Base-by-base conservation (phyloP, 2,113 vertebrate species). In the Mobula hypostoma region DNA sequence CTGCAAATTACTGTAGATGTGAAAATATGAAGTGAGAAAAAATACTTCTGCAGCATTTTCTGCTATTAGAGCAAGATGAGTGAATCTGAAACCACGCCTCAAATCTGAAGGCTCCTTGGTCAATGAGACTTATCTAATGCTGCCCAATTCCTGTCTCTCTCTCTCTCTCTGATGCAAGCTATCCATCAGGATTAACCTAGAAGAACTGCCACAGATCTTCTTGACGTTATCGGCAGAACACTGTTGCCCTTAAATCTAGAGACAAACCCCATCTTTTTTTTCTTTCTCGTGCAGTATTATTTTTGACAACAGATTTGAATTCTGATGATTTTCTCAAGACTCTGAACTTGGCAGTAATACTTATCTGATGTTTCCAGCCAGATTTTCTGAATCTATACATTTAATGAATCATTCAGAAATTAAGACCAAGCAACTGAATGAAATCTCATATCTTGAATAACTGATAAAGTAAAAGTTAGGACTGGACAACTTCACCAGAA, bases 331-430 rank as follows among this genome's bases (percentile, higher is more conserved):
- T 88, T 24, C 58, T 70, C 14, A 70, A 36, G 0, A 36, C 17
- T 0, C 19, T 21, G 58, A 66, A 90, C 61, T 90, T 14, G 8
- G 15, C 68, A 21, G 63, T 21, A n/a, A 91, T 21, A n/a, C 88
- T 36, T 17, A 15, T 21, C 63, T 19, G 15, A 40, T 70, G 5
- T 15, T 14, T 24, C 0, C 5, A 68, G 88, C 63, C 88, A 91
- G 72, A 91, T 70, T 91, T 58, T 70, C 14, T 0, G 7, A 91
- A 40, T 36, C 63, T 70, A 36, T 19, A 9, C 19, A 70, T 68
- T 66, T 66, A 91, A 91, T 32, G 7, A 91, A 21, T 70, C 88
- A 70, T 91, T 91, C 88, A 91, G 61, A 32, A 91, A 32, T 90
- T 63, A 58, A 7, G 12, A 15, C 58, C 12, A 66, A 36, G 40